phyloP scores from a whole-genome alignment of 1,140 invertebrate genomes.

The Drosophila bocki region DNA sequence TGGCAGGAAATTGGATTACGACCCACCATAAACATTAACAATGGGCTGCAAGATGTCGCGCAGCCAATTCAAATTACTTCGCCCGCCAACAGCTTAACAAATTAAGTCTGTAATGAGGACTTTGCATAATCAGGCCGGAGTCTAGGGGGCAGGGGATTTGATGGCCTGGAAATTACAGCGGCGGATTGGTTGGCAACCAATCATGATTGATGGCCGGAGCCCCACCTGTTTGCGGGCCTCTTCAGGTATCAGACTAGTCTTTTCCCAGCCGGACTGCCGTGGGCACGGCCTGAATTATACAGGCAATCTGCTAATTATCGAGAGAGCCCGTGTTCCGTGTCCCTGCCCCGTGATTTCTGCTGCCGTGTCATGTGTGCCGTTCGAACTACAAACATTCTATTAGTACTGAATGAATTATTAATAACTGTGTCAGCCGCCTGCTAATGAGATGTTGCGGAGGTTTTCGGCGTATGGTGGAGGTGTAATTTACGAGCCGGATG shows the following conservation, averaged over 20 bases:
- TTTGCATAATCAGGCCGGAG: slow-evolving; percentile 50
- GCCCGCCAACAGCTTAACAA: slow-evolving; percentile 44
- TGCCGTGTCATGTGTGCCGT: slow-evolving; percentile 32
- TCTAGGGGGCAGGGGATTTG: slow-evolving; percentile 18
- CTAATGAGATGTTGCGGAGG: slow-evolving; percentile 54
- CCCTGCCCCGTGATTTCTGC: slow-evolving; percentile 34
- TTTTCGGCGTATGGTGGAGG: slow-evolving; percentile 1
- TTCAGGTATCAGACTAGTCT: slow-evolving; percentile 19
- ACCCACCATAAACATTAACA: slow-evolving; percentile 54
- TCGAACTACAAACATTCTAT: slow-evolving; percentile 67
- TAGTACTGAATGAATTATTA: slow-evolving; percentile 77
- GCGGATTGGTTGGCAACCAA: slow-evolving; percentile 45
- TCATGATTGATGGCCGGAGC: slow-evolving; percentile 44
- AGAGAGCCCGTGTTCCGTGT: slow-evolving; percentile 46
- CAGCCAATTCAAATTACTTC: slow-evolving; percentile 65
- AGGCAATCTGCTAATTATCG: slow-evolving; percentile 73
- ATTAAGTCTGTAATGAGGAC: slow-evolving; percentile 54
- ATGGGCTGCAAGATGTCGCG: slow-evolving; percentile 36
- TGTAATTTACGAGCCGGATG: slow-evolving; percentile 24
- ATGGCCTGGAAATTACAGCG: slow-evolving; percentile 25
- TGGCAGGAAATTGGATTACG: slow-evolving; percentile 58
- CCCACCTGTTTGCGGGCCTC: slow-evolving; percentile 13
- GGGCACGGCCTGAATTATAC: slow-evolving; percentile 65
- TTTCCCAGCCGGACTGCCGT: slow-evolving; percentile 11
- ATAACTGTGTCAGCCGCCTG: slow-evolving; percentile 65